phyloP scores from a whole-genome alignment of 2,113 vertebrate genomes.

The Catharus fuscescens region DNA sequence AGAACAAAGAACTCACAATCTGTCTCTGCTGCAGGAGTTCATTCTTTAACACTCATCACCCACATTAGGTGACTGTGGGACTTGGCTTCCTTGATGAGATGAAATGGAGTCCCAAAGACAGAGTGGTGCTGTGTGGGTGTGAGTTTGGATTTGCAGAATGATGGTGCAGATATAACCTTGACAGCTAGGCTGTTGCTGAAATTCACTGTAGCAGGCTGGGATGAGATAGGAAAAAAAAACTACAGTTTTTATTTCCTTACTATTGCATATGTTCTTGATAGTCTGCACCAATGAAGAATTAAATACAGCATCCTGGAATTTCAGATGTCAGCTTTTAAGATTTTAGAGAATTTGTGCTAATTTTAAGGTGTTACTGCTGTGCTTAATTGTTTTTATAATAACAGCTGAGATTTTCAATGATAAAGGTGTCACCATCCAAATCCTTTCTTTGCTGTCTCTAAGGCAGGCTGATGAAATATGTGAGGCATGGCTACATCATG shows the following conservation, averaged over 20 bases:
- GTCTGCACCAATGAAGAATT: background rate
- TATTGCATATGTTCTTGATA: background rate
- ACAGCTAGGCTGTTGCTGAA: conserved; percentile 24
- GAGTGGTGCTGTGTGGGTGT: conserved; percentile 18
- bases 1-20: background rate
- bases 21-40: conserved; percentile 25
- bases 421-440: background rate
- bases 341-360: conserved; percentile 22
- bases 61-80: conserved; percentile 25
- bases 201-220: conserved; percentile 17
- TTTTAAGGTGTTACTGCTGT: conserved; percentile 28
- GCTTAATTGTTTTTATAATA: conserved; percentile 29
- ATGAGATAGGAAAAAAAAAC: background rate
- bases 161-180: conserved; percentile 38
- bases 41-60: conserved; percentile 40
- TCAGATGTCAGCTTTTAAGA: conserved; percentile 20
- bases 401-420: background rate
- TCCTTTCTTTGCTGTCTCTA: background rate
- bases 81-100: background rate
- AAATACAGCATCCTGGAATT: conserved; percentile 1
- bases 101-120: conserved; percentile 27
- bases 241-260: background rate
- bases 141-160: conserved; percentile 45
- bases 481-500: background rate
- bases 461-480: background rate